Conservation (phyloP, 2,797 vertebrate species). For the Nothura maculosa region DNA sequence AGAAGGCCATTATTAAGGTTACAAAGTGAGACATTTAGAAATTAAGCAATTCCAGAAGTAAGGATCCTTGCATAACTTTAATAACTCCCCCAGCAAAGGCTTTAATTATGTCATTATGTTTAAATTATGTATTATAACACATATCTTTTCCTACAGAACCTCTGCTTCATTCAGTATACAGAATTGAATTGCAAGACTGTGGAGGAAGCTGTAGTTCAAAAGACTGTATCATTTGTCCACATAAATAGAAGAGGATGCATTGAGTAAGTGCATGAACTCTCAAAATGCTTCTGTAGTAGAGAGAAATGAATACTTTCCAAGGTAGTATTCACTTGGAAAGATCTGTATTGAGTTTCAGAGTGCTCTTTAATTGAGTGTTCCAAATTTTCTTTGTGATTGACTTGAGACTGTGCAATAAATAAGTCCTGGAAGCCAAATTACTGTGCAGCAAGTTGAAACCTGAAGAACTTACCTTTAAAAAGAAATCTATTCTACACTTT, state of each 20-base stretch:
- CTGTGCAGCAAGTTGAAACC: not conserved
- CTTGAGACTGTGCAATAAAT: not conserved
- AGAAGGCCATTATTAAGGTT: not conserved
- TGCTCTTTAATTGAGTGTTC: not conserved
- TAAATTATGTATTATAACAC: not conserved
- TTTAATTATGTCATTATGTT: not conserved
- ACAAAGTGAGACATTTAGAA: not conserved
- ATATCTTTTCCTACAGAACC: not conserved
- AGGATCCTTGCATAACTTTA: not conserved
- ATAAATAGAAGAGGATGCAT: not conserved
- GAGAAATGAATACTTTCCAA: not conserved
- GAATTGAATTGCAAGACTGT: not conserved
- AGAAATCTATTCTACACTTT: not conserved
- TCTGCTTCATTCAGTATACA: not conserved
- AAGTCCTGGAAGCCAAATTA: not conserved
- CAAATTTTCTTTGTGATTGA: not conserved
- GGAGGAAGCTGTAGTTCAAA: not conserved
- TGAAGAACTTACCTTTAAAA: not conserved
- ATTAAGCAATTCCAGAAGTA: not conserved
- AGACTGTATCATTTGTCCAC: not conserved
- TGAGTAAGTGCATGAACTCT: not conserved
- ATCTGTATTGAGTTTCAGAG: rapidly evolving
- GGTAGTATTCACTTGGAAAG: not conserved
- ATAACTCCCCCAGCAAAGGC: not conserved
- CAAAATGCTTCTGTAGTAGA: not conserved